Conservation (phyloP, 2,888 invertebrate genomes). For the Strigamia maritima region DNA sequence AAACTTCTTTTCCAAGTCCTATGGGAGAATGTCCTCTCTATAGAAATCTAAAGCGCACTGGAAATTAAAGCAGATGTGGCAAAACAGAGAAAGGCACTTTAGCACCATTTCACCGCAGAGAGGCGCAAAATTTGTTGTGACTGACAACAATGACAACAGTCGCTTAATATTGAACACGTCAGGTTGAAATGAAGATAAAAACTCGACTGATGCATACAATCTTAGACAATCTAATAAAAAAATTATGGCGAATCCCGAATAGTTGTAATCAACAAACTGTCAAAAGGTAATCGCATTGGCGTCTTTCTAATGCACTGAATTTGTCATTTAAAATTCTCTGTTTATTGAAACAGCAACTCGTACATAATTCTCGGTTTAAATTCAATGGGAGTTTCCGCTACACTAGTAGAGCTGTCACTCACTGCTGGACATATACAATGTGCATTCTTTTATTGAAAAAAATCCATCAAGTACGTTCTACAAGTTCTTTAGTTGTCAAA, state of each 20-base stretch:
- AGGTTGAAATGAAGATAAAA: not conserved
- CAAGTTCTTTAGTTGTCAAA: not conserved
- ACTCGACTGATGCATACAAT: not conserved
- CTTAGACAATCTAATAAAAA: no score
- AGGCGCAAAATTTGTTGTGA: not conserved
- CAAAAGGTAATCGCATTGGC: not conserved
- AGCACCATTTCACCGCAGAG: not conserved
- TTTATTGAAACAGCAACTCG: not conserved
- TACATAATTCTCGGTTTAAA: not conserved
- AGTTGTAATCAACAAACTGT: not conserved
- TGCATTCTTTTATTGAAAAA: not conserved
- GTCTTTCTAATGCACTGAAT: not conserved
- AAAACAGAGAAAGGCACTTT: slow-evolving; percentile 29
- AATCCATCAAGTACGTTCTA: not conserved
- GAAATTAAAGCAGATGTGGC: slow-evolving; percentile 29
- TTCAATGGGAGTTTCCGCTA: not conserved
- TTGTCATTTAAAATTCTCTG: not conserved
- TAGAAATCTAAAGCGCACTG: slow-evolving; percentile 19
- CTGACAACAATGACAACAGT: slow-evolving; percentile 5
- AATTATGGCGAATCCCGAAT: no score
- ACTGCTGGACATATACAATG: not conserved
- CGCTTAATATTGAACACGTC: slow-evolving; percentile 5
- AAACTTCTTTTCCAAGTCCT: slow-evolving; percentile 6
- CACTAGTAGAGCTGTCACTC: not conserved
- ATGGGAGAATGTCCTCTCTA: not conserved